Conservation (phyloP, 2,888 invertebrate species). For the Drosophila siamana region DNA sequence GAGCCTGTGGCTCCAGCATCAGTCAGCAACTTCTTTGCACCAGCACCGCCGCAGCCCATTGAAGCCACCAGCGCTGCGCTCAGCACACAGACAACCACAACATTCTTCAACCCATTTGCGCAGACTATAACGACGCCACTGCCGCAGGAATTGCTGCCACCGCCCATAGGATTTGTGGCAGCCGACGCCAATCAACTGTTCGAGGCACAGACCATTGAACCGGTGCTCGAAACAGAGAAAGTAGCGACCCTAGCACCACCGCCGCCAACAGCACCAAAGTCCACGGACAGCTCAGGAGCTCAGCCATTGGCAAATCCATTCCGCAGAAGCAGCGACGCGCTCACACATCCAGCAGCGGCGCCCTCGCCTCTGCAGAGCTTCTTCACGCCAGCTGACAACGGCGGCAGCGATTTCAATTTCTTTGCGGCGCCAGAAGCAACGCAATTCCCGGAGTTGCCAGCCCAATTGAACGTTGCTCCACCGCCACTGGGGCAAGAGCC, state of each 20-base stretch:
- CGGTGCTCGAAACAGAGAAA: conserved; percentile 41
- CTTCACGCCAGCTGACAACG: conserved; percentile 47
- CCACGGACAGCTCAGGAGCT: background rate
- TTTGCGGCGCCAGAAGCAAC: conserved; percentile 26
- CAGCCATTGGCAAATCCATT: conserved; percentile 44
- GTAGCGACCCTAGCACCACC: conserved; percentile 14
- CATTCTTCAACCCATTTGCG: conserved; percentile 68
- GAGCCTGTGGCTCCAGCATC: background rate
- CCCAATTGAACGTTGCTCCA: conserved; percentile 40
- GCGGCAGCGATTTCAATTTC: conserved; percentile 44
- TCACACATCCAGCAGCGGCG: conserved; percentile 33
- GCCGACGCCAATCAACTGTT: conserved; percentile 11
- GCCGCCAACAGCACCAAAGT: conserved; percentile 7
- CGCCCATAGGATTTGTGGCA: conserved; percentile 65
- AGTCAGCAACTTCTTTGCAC: conserved; percentile 29
- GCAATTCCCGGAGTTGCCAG: conserved; percentile 58
- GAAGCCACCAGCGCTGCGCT: conserved; percentile 34
- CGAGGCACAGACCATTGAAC: conserved; percentile 54
- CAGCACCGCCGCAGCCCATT: background rate
- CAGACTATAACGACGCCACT: conserved; percentile 57
- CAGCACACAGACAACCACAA: conserved; percentile 53
- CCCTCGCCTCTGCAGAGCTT: conserved; percentile 68
- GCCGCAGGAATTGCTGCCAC: conserved; percentile 46
- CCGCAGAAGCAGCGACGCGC: conserved; percentile 36
- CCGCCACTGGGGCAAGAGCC: conserved; percentile 32